Conservation (phyloP, 2,888 invertebrate species). For the Tipula vernalis region DNA sequence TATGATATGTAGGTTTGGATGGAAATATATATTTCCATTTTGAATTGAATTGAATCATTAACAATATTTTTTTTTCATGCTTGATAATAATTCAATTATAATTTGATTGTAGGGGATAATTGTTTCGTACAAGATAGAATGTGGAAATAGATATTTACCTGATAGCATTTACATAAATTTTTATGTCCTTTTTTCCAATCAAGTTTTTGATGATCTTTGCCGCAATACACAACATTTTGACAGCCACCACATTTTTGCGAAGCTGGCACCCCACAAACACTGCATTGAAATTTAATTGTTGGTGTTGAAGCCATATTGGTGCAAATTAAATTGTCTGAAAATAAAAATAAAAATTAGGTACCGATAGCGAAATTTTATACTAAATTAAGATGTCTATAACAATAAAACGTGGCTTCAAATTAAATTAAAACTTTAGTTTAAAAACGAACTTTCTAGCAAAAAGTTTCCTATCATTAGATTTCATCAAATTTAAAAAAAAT, state of each 20-base stretch:
- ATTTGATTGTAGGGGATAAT: not conserved
- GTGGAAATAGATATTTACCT: conserved; percentile 20
- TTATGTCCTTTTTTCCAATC: conserved; percentile 60
- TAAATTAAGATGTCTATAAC: no score
- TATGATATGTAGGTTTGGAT: not conserved
- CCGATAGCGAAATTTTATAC: no score
- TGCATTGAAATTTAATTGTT: conserved; percentile 38
- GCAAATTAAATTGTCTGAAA: not conserved
- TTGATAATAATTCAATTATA: not conserved
- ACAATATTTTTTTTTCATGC: not conserved
- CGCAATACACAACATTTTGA: conserved; percentile 54
- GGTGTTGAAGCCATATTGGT: not conserved
- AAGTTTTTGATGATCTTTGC: conserved; percentile 54
- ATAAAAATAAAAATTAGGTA: no score
- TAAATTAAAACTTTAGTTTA: no score
- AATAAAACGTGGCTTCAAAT: no score
- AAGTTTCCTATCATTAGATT: no score
- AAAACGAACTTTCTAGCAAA: no score
- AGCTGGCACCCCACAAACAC: conserved; percentile 47
- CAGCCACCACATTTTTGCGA: conserved; percentile 56
- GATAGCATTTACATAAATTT: conserved; percentile 41
- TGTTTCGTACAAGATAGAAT: not conserved
- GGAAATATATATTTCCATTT: not conserved
- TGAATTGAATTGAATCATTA: not conserved
- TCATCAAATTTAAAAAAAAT: no score